A percentile compares a stretch with the other conserved stretches of the same genome.
Evolutionary conservation across 92 coral and sea anemone species (phyloP).

Genomic region (Phenganax stokvisi): DNA sequence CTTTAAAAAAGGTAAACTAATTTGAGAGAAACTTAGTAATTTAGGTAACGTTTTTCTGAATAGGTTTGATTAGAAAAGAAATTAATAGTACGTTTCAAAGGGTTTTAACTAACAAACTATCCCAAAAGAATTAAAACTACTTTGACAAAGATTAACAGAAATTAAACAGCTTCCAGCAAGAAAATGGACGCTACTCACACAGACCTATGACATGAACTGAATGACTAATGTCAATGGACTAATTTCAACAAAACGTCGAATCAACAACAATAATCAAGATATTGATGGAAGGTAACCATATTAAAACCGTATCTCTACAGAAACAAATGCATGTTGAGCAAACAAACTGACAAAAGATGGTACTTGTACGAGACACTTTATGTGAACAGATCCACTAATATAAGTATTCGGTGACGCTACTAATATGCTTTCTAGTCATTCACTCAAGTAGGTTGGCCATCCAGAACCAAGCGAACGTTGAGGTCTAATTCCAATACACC

Average conservation of each 20-base stretch:
- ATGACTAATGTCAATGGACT: neutral
- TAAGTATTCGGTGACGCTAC: conserved; percentile 31
- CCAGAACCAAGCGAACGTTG: too few relatives aligned
- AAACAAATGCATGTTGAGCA: too few relatives aligned
- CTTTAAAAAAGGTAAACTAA: too few relatives aligned
- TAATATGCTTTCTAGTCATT: conserved; percentile 34
- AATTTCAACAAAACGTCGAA: neutral
- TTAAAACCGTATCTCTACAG: too few relatives aligned
- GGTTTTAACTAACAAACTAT: too few relatives aligned
- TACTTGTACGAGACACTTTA: neutral
- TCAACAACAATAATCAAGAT: neutral
- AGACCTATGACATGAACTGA: neutral
- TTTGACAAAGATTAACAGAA: neutral
- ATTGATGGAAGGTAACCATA: too few relatives aligned
- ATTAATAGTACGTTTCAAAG: too few relatives aligned
- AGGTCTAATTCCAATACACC: neutral
- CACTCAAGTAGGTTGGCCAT: conserved; percentile 32
- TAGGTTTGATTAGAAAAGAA: neutral
- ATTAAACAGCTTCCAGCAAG: neutral
- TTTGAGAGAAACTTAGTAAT: too few relatives aligned
- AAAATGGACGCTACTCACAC: neutral
- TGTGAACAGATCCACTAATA: neutral
- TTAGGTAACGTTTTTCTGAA: neutral
- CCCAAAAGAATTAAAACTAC: neutral
- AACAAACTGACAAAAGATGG: neutral